Percentiles rank a stretch among this genome's conserved stretches.
These are phyloP conservation scores for Cichladusa arquata DNA, from an alignment of 2,113 vertebrate genomes.

Conservation along the genomic window DNA sequence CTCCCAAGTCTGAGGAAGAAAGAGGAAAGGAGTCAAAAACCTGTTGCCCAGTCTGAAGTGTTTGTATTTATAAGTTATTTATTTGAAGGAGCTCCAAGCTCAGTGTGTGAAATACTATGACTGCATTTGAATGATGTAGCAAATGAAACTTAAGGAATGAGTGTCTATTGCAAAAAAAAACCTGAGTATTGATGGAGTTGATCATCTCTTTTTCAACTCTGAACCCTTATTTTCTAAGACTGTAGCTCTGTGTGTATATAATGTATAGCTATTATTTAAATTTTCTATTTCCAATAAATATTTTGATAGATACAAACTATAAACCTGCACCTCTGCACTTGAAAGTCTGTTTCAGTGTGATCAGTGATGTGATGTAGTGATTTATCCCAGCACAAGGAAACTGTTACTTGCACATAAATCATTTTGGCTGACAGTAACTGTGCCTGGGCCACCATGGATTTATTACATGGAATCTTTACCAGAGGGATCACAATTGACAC, in stretches of 20 bases:
- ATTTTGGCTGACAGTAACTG: neutral
- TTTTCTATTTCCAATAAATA: slow-evolving; percentile 61
- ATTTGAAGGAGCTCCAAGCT: neutral
- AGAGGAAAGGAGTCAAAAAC: neutral
- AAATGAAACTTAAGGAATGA: neutral
- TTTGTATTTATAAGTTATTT: slow-evolving; percentile 27
- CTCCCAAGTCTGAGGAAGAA: neutral
- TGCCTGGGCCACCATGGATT: neutral
- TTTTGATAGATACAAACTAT: slow-evolving; percentile 35
- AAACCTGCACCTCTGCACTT: neutral
- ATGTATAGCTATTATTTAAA: slow-evolving; percentile 25
- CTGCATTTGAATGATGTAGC: neutral
- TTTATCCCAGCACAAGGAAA: neutral
- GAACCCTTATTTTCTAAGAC: neutral
- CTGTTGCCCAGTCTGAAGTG: neutral
- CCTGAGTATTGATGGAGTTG: neutral
- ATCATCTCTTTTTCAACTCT: neutral
- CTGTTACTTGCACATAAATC: neutral
- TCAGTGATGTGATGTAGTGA: neutral
- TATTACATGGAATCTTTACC: neutral
- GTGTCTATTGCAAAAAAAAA: neutral
- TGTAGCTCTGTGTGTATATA: slow-evolving; percentile 43
- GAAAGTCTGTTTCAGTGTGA: neutral
- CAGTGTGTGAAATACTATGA: neutral
- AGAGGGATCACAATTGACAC: neutral